Base-by-base conservation (phyloP, 2,888 invertebrate genomes). In the Heliothis peltigera region DNA sequence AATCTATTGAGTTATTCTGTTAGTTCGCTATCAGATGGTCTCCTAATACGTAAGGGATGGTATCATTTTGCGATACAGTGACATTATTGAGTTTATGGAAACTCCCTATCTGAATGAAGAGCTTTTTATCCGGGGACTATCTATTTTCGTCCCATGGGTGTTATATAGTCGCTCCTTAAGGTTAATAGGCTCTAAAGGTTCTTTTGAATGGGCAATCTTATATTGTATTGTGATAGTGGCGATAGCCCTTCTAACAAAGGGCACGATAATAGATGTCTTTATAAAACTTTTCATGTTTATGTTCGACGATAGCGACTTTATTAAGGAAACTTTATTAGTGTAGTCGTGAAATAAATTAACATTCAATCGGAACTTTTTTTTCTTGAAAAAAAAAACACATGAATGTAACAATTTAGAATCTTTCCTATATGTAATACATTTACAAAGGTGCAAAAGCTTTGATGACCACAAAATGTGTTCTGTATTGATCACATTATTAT, bases 1-100 rank as follows among this genome's bases (percentile, higher is more conserved):
- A 69, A 81, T 80, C 81, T 81, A 72, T 81, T 80, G 74, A 71
- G 63, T 74, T 72, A 75, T 79, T 80, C 62, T 64, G 63, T 71
- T 63, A 70, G 64, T 47, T 25, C 35, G 47, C 72, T 79, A 81
- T 80, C 80, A 74, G 42, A 49, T 63, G 39, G 64, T 63, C 70
- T 72, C 64, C 55, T 64, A 64, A 68, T 70, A 77, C 79, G 79
- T 74, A 75, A 75, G 68, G 67, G 70, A 77, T 56, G 70, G 75
- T 75, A 75, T 81, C 78, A 68, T 72, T 82, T 81, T 77, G 77
- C 82, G 64, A 77, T 70, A 61, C 7, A 68, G 70, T 65, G 57
- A 63, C 59, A 49, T 35, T 55, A 60, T 66, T 10, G 39, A 61
- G 52, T 61, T 76, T 67, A 64, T 80, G 56, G 43, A 53, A 62